Conservation (phyloP, 2,888 invertebrate species). For the Sepiola atlantica region DNA sequence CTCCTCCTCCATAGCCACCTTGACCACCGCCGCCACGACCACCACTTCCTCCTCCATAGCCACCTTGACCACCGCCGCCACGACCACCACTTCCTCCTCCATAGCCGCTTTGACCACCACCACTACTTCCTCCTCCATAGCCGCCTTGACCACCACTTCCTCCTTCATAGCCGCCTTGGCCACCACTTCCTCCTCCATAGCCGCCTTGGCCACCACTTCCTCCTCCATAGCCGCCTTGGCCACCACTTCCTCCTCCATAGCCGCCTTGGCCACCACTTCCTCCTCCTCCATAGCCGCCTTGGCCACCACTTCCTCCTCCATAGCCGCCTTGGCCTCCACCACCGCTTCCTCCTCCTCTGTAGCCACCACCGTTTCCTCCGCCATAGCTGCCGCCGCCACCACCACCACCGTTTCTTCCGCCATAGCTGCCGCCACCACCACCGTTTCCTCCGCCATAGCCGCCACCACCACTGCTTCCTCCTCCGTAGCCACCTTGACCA, state of each 20-base stretch:
- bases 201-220: too few relatives aligned
- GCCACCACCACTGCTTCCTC: constrained; percentile 63
- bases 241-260: too few relatives aligned
- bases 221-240: too few relatives aligned
- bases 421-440: constrained; percentile 54
- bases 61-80: constrained; percentile 66
- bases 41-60: neutral
- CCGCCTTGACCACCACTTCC: too few relatives aligned
- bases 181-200: too few relatives aligned
- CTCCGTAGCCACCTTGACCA: constrained; percentile 51
- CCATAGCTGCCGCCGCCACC: constrained; percentile 56
- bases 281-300: too few relatives aligned
- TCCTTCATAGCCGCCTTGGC: too few relatives aligned
- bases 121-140: constrained; percentile 55
- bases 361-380: constrained; percentile 56
- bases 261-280: too few relatives aligned
- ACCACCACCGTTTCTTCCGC: constrained; percentile 60
- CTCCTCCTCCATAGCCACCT: neutral
- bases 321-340: too few relatives aligned
- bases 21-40: neutral
- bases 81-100: constrained; percentile 61
- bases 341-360: too few relatives aligned
- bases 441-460: constrained; percentile 62
- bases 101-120: constrained; percentile 61
- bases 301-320: too few relatives aligned